Conservation (phyloP, 2,113 vertebrate genomes). For the Psammodynastes pulverulentus region DNA sequence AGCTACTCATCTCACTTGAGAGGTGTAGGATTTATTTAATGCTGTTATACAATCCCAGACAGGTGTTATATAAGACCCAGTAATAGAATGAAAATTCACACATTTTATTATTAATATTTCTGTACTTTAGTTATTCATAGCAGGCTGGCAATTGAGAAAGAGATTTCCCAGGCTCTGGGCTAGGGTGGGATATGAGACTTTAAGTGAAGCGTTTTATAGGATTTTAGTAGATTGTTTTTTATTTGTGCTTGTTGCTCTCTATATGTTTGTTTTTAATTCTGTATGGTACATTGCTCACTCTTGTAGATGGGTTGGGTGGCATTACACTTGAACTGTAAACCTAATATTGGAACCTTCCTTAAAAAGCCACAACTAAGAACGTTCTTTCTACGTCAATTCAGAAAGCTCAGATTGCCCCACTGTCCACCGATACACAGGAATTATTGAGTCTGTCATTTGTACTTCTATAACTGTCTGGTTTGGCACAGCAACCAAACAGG, state of each 20-base stretch:
- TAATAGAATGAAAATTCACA: neutral
- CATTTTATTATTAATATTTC: neutral
- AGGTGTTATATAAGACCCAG: neutral
- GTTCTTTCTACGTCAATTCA: too few species aligned
- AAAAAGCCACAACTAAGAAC: too few species aligned
- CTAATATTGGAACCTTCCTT: too few species aligned
- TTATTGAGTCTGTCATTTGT: too few species aligned
- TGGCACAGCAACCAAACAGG: too few species aligned
- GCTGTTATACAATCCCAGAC: neutral
- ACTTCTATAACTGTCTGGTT: too few species aligned
- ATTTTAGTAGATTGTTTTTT: neutral
- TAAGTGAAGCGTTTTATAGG: neutral
- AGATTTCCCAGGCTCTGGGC: neutral
- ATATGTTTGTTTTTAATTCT: neutral
- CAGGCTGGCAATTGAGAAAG: neutral
- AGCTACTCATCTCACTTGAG: neutral
- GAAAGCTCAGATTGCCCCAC: too few species aligned
- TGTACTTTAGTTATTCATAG: neutral
- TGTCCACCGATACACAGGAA: too few species aligned
- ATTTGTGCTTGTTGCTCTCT: neutral
- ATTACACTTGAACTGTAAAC: too few species aligned
- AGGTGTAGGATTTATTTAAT: neutral
- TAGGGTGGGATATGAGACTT: neutral
- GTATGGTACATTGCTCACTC: neutral
- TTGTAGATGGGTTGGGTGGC: too few species aligned